Conservation (phyloP, 2,888 invertebrate species). For the Hyposoter dolosus region DNA sequence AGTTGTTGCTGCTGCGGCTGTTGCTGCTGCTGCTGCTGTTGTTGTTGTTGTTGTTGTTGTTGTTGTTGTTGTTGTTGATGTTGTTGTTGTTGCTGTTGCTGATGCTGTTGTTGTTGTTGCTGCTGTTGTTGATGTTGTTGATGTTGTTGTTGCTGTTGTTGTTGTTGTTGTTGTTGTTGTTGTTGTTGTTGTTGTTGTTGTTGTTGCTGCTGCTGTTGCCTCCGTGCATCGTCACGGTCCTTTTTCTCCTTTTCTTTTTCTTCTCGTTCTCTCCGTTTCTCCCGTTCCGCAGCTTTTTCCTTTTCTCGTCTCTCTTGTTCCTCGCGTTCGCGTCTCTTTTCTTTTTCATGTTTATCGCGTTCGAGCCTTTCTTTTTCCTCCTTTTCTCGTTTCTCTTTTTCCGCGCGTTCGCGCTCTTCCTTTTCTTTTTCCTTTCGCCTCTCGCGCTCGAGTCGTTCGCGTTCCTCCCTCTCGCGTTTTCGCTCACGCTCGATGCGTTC, state of each 20-base stretch:
- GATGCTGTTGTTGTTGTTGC: conserved; percentile 58
- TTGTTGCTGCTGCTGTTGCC: conserved; percentile 70
- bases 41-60: conserved; percentile 70
- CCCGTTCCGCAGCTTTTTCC: conserved; percentile 76
- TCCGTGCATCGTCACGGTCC: conserved; percentile 82
- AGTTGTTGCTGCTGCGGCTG: conserved; percentile 64
- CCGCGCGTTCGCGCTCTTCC: conserved; percentile 78
- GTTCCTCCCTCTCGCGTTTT: conserved; percentile 84
- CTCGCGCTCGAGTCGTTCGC: conserved; percentile 78
- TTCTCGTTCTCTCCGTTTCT: conserved; percentile 80
- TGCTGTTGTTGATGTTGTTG: conserved; percentile 70
- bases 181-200: conserved; percentile 72
- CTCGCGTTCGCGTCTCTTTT: conserved; percentile 81
- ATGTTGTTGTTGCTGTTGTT: conserved; percentile 73
- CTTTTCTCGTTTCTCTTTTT: conserved; percentile 82
- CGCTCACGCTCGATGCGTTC: conserved; percentile 83
- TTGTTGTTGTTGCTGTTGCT: conserved; percentile 68
- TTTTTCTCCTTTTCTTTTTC: conserved; percentile 84
- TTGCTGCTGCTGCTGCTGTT: conserved; percentile 71
- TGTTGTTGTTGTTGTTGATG: conserved; percentile 71
- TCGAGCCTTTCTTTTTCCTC: conserved; percentile 84
- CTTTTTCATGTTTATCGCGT: conserved; percentile 80
- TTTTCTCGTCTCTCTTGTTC: conserved; percentile 84
- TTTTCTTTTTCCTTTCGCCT: conserved; percentile 81
- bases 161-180: conserved; percentile 64